These are phyloP conservation scores for Morone chrysops DNA, from an alignment of 2,113 vertebrate genomes.

Conservation along the genomic window DNA sequence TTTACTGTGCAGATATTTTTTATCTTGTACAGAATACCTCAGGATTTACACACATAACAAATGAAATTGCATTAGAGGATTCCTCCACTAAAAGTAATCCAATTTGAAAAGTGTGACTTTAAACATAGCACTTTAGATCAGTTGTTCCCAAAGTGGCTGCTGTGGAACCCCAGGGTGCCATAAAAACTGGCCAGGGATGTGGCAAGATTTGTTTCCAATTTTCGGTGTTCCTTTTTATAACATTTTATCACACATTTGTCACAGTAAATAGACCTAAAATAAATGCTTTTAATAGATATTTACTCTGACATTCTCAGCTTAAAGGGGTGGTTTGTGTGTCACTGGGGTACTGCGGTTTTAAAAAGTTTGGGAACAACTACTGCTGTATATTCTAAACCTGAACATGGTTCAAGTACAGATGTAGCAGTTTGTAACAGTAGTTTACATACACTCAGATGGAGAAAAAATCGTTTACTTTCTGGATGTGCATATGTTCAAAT, in stretches of 20 bases:
- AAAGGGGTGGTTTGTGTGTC: constrained; percentile 9
- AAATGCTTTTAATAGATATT: constrained; percentile 11
- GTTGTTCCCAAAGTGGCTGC: constrained; percentile 27
- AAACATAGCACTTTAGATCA: constrained; percentile 38
- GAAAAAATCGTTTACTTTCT: not conserved
- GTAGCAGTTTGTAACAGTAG: not conserved
- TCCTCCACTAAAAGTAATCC: constrained; percentile 44
- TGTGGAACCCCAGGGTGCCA: not conserved
- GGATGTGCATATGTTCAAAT: not conserved
- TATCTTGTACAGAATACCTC: constrained; percentile 24
- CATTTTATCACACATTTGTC: constrained; percentile 14
- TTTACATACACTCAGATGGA: not conserved
- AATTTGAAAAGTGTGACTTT: constrained; percentile 46
- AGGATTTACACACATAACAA: constrained; percentile 29
- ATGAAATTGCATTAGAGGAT: constrained; percentile 37
- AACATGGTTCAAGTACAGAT: constrained; percentile 13
- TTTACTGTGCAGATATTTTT: constrained; percentile 12
- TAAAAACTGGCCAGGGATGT: constrained; percentile 19
- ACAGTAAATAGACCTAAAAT: constrained; percentile 5
- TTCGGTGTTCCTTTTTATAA: constrained; percentile 6
- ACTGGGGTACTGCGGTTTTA: not conserved
- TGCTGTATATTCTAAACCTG: constrained; percentile 3
- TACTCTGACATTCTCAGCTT: constrained; percentile 2
- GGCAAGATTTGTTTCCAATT: constrained; percentile 18
- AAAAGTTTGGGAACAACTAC: not conserved